Evolutionary conservation across 2,113 vertebrate genomes (phyloP).

Genomic region (Phylloscopus trochilus): DNA sequence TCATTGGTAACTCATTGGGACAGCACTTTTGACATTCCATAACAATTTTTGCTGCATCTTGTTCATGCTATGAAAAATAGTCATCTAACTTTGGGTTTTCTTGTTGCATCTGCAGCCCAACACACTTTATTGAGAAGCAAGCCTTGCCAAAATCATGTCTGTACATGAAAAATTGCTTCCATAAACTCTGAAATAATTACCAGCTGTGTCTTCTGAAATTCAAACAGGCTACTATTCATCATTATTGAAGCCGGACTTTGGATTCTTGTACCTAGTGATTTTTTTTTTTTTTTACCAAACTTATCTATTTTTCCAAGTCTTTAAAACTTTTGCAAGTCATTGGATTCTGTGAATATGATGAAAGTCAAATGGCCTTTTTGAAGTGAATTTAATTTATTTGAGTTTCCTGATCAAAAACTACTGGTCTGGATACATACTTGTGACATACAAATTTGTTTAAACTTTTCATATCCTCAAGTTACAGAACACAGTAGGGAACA

Average conservation of each 20-base stretch:
- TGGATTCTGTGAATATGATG: not conserved
- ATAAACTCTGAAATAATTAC: conserved; percentile 62
- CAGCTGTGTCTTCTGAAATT: conserved; percentile 54
- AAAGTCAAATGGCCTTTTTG: not conserved
- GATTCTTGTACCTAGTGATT: not conserved
- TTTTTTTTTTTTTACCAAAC: not conserved
- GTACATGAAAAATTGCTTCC: conserved; percentile 52
- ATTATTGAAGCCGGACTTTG: not conserved
- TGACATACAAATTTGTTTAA: not conserved
- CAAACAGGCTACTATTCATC: not conserved
- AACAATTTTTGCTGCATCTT: not conserved
- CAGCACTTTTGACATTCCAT: not conserved
- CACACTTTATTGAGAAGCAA: conserved; percentile 8
- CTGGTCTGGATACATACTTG: conserved; percentile 2
- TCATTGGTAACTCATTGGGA: not conserved
- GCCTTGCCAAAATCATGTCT: conserved; percentile 50
- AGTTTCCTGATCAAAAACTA: conserved; percentile 1
- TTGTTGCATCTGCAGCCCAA: conserved; percentile 1
- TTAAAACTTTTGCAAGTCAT: not conserved
- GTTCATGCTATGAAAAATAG: not conserved
- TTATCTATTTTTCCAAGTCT: not conserved
- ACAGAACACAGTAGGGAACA: conserved; percentile 26
- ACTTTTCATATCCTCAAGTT: not conserved
- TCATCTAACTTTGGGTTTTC: not conserved
- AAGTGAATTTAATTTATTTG: conserved; percentile 30